Evolutionary conservation across 2,888 invertebrate genomes (phyloP), one percentile per base, ranked within the genome.

Genomic region (Apocheima hispidaria): DNA sequence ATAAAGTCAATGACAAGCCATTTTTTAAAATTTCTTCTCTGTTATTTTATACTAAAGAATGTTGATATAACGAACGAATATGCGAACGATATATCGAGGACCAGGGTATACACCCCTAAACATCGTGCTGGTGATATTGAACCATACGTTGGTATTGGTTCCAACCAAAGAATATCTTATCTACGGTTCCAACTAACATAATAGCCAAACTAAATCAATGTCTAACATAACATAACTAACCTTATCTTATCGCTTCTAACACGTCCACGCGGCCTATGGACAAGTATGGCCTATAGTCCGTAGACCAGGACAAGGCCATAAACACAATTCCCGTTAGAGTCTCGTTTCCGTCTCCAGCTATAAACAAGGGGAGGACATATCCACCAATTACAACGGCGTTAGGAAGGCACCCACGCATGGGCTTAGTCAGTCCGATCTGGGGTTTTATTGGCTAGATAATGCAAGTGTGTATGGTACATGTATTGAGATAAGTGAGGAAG

Each of bases 311-410:
- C 59, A 53, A 43, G 50, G 53, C 46, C 28, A 50, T 62, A 62
- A 62, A 62, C 48, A 30, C 26, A 12, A 28, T 41, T 38, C 50
- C 62, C 62, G 53, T 62, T 62, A 57, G 33, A 36, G 62, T 53
- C 53, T 55, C 60, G 44, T 55, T 60, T 18, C 35, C 50, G 33
- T 51, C 23, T 20, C 16, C 20, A 28, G 28, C 21, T 54, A 36
- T 54, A 60, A 54, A 60, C 23, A 40, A 57, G 20, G 18, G 20
- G 18, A 50, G 50, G 70, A 69, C 69, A 70, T 61, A 63, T 59
- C 56, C 55, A 55, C 69, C 69, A 70, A 70, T 70, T 70, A 70
- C 70, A 69, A 63, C 51, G 53, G 66, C 62, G 66, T 63, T 55
- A 52, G 40, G 43, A 48, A 53, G 16, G 61, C 63, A 53, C 68